Conservation (phyloP, 2,113 vertebrate genomes). For the Rafetus swinhoei region DNA sequence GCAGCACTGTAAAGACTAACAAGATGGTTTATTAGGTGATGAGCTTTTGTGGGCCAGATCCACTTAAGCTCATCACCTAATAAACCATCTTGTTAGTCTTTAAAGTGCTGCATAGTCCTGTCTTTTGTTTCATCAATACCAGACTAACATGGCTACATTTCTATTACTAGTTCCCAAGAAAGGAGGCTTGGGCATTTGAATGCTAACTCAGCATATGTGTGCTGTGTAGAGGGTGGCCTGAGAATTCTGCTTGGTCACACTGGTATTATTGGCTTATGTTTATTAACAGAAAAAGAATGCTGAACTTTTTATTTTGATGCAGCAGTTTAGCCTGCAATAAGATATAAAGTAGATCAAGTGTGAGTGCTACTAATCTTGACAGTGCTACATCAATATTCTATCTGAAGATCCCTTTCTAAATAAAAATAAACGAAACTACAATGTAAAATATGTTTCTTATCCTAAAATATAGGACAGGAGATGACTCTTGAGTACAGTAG, state of each 20-base stretch:
- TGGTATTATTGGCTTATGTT: accelerated
- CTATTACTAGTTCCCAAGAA: too few relatives aligned
- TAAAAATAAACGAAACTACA: neutral
- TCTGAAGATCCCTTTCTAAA: neutral
- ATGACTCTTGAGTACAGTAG: neutral
- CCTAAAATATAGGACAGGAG: neutral
- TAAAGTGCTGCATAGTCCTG: too few relatives aligned
- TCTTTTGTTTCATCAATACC: too few relatives aligned
- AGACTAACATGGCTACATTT: too few relatives aligned
- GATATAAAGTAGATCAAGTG: neutral
- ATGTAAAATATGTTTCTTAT: neutral
- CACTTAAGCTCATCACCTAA: too few relatives aligned
- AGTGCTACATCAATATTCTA: neutral
- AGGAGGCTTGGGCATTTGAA: neutral
- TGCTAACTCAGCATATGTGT: neutral
- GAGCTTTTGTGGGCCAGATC: too few relatives aligned
- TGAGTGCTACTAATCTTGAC: neutral
- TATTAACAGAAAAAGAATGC: neutral
- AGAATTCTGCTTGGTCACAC: neutral
- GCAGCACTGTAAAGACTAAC: too few relatives aligned
- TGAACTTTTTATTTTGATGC: accelerated
- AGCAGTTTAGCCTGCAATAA: neutral
- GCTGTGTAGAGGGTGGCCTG: neutral
- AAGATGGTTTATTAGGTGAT: too few relatives aligned
- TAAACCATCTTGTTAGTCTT: too few relatives aligned